Evolutionary conservation across 2,888 invertebrate genomes (phyloP), one percentile per base, ranked within the genome.

Genomic region (Ethmia dodecea): DNA sequence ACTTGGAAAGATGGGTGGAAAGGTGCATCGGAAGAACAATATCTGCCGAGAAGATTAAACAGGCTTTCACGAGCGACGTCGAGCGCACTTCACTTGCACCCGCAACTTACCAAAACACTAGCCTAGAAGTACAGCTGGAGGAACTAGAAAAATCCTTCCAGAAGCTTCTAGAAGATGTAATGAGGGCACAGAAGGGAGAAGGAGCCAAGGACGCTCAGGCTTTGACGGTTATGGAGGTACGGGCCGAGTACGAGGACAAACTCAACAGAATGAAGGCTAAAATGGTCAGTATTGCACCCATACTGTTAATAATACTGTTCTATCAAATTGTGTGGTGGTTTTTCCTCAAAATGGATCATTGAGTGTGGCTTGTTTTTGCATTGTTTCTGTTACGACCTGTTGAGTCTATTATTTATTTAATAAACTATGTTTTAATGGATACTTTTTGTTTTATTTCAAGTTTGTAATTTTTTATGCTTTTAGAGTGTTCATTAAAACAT

Each of bases 201-300:
- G 68, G 70, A 1, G 65, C 64, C 1, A 60, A 50, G 28, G 74
- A 70, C 25, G 40, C 60, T 3, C 73, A 71, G 36, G 58, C 71
- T 1, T 45, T 63, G 28, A 78, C 81, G 0, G 64, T 89, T 27
- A 78, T 83, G 63, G 89, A 90, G 37, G 79, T 92, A 3, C 83
- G 89, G 35, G 81, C 79, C 12, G 92, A 93, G 56, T 91, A 93
- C 60, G 93, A 93, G 55, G 88, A 88, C 47, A 94, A 94, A 75
- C 75, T 94, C 56, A 92, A 92, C 57, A 89, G 91, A 69, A 92
- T 94, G 89, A 94, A 94, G 67, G 87, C 89, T 32, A 92, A 92
- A 89, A 93, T 94, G 93, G 93, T 94, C 86, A 89, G 90, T 88
- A 78, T 78, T 44, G 53, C 72, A 55, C 84, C 86, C 45, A 37